Base-by-base conservation (phyloP, 2,888 invertebrate species). In the Calephelis perditalis region DNA sequence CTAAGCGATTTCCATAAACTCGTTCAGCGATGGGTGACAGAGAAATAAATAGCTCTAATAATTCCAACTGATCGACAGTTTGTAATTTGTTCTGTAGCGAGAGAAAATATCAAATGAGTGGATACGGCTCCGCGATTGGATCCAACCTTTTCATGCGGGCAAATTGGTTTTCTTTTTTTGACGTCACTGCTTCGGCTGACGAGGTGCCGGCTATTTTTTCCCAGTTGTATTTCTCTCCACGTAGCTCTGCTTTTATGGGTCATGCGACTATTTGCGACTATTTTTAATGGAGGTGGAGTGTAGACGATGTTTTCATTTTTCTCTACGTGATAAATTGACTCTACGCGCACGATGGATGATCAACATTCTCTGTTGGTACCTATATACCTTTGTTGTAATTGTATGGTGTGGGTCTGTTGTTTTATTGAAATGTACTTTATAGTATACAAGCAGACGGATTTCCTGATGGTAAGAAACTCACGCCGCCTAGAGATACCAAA, bases 151-250 rank as follows among this genome's bases (percentile, higher is more conserved):
- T 89, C 87, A 88, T 79, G 86, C 87, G 87, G 78, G 78, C 83
- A 86, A 89, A 90, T 89, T 89, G 88, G 86, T 89, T 90, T 90
- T 90, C 86, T 87, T 88, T 87, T 89, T 89, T 84, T 82, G 84
- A 74, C 78, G 78, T 75, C 77, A 77, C 76, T 76, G 76, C 77
- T 77, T 77, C 77, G 76, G 70, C 77, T 83, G 85, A 81, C 85
- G 84, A 82, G 84, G 84, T 82, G 81, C 77, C 71, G 79, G 75
- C 78, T 79, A 74, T 77, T 81, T 82, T 84, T 84, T 80, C 77
- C 78, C 79, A 74, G 81, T 82, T 82, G 80, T 85, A 78, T 87
- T 89, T 82, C 84, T 84, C 85, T 89, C 80, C 80, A 83, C 82
- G 78, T 80, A 76, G 82, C 82, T 79, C 82, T 78, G 86, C 84